Evolutionary conservation across 2,113 vertebrate genomes (phyloP), one percentile per base, ranked within the genome.

Genomic region (Rana temporaria): DNA sequence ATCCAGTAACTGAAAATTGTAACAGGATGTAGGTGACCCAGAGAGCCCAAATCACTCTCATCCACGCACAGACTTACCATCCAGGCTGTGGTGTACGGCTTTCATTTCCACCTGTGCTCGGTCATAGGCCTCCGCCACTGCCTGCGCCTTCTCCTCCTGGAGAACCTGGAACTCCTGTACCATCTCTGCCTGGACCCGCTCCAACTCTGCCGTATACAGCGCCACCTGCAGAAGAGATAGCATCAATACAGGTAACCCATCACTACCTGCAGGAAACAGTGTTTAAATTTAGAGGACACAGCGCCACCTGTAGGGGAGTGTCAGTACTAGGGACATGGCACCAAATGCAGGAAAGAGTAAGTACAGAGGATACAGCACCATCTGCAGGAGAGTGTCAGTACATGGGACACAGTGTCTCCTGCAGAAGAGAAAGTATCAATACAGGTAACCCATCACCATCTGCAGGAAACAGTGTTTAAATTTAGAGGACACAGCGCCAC

Each of bases 61-160:
- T 30, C 26, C 26, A 14, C 22, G 24, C 16, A 16, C 20, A 16
- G 3, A 24, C 90, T 87, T 81, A 98, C 98, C 98, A n/a, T 97
- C 97, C 84, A 99, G 93, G 89, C 98, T 99, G 89, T 98, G 95
- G 0, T 99, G 98, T 24, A 99, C 97, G 0, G 96, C 96, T 85
- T 97, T 98, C 98, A 99, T 99, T 89, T 99, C 97, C 76, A 93
- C 95, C 89, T 98, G 97, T 0, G 98, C 97, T 0, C 95, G 86
- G 84, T 95, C 91, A 60, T 98, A 99, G 0, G 97, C 97, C 86
- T 98, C 98, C 84, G 98, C 95, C 0, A 99, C 96, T 79, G 97
- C 96, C 0, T 84, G 90, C 91, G 98, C 96, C 93, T 99, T 99
- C 90, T 99, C 96, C 81, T 98, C 97, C 89, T 99, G 97, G 90